Evolutionary conservation across 2,797 vertebrate species (phyloP).

Genomic region (Oophaga sylvatica): DNA sequence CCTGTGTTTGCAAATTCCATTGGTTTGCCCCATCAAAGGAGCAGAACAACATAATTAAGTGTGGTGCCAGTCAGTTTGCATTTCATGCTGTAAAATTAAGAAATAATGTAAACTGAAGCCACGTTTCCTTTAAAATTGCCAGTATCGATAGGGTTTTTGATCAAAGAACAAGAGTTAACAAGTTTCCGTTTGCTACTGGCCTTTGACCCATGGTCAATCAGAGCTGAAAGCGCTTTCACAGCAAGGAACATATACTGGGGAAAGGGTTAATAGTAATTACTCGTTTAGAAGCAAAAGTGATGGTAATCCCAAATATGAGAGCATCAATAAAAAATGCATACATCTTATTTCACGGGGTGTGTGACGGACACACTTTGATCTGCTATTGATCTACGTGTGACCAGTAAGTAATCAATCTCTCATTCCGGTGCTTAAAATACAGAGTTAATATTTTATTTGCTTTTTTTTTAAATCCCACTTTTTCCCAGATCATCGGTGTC

Average conservation of each 20-base stretch:
- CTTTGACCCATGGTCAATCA: neutral
- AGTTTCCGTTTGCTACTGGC: no score
- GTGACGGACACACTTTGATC: conserved; percentile 67
- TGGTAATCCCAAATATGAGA: conserved; percentile 35
- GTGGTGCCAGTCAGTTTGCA: no score
- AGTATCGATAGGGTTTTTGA: no score
- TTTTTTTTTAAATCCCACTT: conserved; percentile 35
- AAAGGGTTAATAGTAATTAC: conserved; percentile 21
- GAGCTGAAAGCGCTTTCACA: neutral
- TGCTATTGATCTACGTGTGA: conserved; percentile 71
- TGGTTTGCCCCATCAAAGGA: no score
- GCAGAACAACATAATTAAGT: no score
- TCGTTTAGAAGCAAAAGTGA: conserved; percentile 21
- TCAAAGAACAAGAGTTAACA: neutral
- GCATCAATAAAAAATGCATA: conserved; percentile 61
- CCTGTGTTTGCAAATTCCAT: no score
- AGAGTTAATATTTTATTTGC: conserved; percentile 12
- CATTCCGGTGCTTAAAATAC: conserved; percentile 55
- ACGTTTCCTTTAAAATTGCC: no score
- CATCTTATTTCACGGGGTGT: conserved; percentile 64
- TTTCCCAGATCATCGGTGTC: conserved; percentile 48
- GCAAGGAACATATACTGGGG: neutral
- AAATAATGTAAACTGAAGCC: no score
- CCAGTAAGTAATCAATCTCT: conserved; percentile 72
- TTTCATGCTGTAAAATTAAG: no score